A percentile compares a stretch with the other conserved stretches of the same genome.
phyloP scores from a whole-genome alignment of 2,113 vertebrate genomes.

The Eulemur macaco region DNA sequence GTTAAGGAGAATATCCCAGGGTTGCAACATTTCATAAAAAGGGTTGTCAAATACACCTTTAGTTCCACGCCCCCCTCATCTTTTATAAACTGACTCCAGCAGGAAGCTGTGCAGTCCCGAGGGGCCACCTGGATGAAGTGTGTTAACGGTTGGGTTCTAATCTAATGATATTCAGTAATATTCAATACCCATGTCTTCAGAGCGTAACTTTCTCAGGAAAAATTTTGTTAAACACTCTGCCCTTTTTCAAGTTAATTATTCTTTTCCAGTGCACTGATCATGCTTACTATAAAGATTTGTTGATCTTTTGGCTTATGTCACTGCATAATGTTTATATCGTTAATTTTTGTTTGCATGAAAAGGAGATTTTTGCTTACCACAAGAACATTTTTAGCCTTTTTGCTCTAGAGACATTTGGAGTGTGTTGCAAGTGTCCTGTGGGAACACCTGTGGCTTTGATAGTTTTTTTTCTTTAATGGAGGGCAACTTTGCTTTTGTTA shows the following conservation, averaged over 20 bases:
- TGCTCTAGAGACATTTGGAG: neutral
- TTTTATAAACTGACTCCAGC: neutral
- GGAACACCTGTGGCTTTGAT: neutral
- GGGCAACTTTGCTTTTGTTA: neutral
- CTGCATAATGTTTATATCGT: neutral
- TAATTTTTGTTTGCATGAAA: neutral
- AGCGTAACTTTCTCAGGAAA: constrained; percentile 16
- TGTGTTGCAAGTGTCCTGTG: neutral
- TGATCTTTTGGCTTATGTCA: constrained; percentile 5
- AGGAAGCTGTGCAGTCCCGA: neutral
- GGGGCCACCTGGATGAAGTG: neutral
- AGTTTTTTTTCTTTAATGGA: neutral
- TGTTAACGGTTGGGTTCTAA: neutral
- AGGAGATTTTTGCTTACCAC: neutral
- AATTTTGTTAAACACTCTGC: neutral
- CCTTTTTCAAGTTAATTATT: neutral
- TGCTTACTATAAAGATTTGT: neutral
- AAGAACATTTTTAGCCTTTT: constrained; percentile 1
- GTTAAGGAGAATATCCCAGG: neutral
- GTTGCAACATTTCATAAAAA: neutral
- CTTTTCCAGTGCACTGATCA: neutral
- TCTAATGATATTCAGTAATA: neutral
- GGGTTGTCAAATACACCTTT: neutral
- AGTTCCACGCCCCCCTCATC: neutral
- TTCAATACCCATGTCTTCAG: neutral